Evolutionary conservation across 2,797 vertebrate genomes (phyloP).

Genomic region (Danio albolineatus): DNA sequence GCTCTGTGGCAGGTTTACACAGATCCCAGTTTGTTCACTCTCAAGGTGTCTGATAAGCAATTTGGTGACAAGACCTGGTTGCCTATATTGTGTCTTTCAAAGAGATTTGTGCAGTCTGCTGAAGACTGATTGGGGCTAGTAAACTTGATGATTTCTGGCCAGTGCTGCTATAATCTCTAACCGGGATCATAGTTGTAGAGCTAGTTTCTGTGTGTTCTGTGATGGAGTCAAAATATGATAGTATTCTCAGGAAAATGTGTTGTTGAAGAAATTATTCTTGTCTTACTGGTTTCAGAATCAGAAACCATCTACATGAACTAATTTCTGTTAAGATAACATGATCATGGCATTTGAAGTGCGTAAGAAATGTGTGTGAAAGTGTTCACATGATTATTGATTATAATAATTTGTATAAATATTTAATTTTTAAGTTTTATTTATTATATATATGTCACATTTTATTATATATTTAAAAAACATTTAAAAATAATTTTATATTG

Average conservation of each 20-base stretch:
- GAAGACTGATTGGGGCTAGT: conserved; percentile 1
- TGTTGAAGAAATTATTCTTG: background rate
- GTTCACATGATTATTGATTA: background rate
- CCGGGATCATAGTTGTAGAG: background rate
- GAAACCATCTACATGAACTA: background rate
- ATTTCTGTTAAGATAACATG: background rate
- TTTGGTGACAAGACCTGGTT: conserved; percentile 41
- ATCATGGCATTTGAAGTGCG: background rate
- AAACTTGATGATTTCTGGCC: background rate
- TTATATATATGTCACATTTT: no score
- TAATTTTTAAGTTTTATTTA: no score
- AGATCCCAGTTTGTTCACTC: conserved; percentile 65
- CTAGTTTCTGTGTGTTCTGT: background rate
- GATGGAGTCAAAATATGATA: background rate
- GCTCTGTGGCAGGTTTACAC: conserved; percentile 47
- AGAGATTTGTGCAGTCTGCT: conserved; percentile 13
- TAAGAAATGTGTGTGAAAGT: background rate
- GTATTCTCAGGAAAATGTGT: background rate
- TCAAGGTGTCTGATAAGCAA: conserved; percentile 56
- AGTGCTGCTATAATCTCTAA: background rate
- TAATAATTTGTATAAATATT: background rate
- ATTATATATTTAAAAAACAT: no score
- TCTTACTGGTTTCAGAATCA: background rate
- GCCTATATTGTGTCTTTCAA: background rate
- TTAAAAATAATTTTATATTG: no score